Evolutionary conservation across 2,797 vertebrate species (phyloP).

Genomic region (Oreortyx pictus): DNA sequence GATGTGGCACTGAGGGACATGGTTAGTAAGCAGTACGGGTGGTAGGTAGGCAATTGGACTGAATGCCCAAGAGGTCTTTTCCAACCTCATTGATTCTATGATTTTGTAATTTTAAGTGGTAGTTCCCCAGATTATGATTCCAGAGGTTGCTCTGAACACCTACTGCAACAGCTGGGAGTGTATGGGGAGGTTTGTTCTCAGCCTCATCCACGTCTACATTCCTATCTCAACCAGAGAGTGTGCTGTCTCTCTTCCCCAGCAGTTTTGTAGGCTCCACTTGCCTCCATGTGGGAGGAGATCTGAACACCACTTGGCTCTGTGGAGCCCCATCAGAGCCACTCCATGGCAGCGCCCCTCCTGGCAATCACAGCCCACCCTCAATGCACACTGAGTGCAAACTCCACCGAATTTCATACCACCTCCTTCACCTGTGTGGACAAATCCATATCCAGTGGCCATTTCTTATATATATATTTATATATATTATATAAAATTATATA

Average conservation of each 20-base stretch:
- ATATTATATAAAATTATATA: no score
- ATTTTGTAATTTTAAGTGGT: no score
- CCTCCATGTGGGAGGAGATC: not conserved
- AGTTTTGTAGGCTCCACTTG: not conserved
- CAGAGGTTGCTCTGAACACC: not conserved
- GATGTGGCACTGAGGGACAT: no score
- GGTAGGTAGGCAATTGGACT: no score
- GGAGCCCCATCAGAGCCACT: not conserved
- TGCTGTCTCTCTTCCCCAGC: not conserved
- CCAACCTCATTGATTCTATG: no score
- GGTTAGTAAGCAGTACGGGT: no score
- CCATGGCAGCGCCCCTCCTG: not conserved
- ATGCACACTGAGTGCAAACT: not conserved
- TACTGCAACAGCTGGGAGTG: not conserved
- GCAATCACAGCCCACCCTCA: not conserved
- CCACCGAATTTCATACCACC: not conserved
- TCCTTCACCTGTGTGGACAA: not conserved
- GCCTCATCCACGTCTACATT: not conserved
- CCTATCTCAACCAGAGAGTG: not conserved
- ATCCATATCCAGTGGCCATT: not conserved
- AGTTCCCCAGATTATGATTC: not conserved
- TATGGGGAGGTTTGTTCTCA: not conserved
- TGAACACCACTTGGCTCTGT: not conserved
- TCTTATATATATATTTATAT: no score
- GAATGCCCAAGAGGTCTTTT: no score